Base-by-base conservation (phyloP, 1,140 invertebrate genomes). In the Hestina assimilis region DNA sequence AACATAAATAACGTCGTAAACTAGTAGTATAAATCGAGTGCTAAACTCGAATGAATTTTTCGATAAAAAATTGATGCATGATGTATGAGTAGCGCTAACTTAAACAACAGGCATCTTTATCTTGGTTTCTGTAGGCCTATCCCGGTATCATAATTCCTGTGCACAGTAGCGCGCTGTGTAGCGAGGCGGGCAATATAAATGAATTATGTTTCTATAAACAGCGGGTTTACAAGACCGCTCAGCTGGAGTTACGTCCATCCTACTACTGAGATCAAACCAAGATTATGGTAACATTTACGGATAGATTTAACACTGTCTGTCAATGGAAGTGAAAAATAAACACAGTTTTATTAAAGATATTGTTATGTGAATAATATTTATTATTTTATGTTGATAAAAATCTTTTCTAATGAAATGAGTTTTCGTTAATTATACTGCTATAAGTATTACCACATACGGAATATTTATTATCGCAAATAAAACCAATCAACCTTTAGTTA, bases 121-220 rank as follows among this genome's bases (percentile, higher is more conserved):
- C 4, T 38, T 19, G 4, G 19, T 6, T 33, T 47, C 26, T 48
- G 45, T 48, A 12, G 24, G 33, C 24, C 15, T 51, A 17, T 7
- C 20, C 12, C 33, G 31, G 33, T 48, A n/a, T 19, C 31, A 38
- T 42, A 48, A 48, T 24, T 40, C 12, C 43, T 21, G 6, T 17
- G 54, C 41, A 57, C 54, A 46, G 40, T 41, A 52, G 50, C 35
- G 20, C 45, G 12, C 29, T 48, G 43, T 23, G 41, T 17, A 57
- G 43, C 20, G 26, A 48, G 40, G 45, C 54, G 21, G 50, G 47
- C 31, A 52, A 59, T 59, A 66, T 56, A 59, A 56, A 57, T 66
- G 59, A 51, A 26, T 56, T 26, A 42, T 54, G 64, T 61, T 28
- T 21, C 55, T 59, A 66, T 66, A 66, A 66, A 59, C 53, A 62